A percentile compares a stretch with the other conserved stretches of the same genome.
These are phyloP conservation scores for Oxyruncus cristatus DNA, from an alignment of 2,113 vertebrate genomes.

Conservation along the genomic window DNA sequence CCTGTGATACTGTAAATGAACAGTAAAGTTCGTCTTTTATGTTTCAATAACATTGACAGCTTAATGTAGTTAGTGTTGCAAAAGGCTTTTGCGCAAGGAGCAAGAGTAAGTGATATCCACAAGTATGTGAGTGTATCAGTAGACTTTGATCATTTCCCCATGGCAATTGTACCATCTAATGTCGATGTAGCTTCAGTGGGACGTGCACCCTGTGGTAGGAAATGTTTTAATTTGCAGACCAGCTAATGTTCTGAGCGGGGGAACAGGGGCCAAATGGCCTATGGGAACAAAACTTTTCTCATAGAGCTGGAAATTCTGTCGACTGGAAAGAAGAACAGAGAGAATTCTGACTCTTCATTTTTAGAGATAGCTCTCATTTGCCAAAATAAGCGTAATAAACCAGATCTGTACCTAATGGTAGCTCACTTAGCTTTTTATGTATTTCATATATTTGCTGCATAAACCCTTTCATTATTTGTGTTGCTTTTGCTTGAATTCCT, in stretches of 20 bases:
- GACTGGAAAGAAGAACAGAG: background rate
- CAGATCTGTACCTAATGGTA: accelerated
- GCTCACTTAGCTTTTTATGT: background rate
- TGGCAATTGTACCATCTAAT: background rate
- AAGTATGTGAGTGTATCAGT: background rate
- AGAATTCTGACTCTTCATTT: background rate
- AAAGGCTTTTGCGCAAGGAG: background rate
- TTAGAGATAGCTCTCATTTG: background rate
- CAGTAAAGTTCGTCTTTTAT: background rate
- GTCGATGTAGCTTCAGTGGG: background rate
- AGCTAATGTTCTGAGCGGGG: background rate
- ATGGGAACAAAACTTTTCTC: background rate
- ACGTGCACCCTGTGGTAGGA: background rate
- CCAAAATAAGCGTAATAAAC: background rate
- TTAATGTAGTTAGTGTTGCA: background rate
- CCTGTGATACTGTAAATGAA: background rate
- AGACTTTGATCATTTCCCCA: background rate
- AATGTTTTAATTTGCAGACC: background rate
- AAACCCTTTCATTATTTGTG: background rate
- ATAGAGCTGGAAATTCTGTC: background rate
- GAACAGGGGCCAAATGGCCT: accelerated
- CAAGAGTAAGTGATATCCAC: background rate
- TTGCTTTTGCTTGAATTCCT: background rate
- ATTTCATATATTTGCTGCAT: background rate
- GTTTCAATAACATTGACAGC: background rate